These are phyloP conservation scores for Engystomops pustulosus DNA, from an alignment of 2,113 vertebrate genomes.

Conservation along the genomic window DNA sequence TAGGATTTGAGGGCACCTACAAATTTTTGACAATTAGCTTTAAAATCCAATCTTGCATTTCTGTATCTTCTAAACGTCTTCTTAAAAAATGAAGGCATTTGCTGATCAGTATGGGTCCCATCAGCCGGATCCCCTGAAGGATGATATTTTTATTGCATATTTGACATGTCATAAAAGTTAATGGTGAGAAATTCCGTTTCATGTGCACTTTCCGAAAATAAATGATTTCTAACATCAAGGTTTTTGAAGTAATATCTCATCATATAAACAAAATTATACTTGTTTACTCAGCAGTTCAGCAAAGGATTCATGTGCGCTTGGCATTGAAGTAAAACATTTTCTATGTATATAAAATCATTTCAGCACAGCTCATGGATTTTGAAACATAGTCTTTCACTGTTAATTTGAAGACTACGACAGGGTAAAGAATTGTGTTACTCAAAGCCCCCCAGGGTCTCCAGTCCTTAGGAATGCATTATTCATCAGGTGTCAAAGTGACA, in stretches of 20 bases:
- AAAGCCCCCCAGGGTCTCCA: conserved; percentile 31
- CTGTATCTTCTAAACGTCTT: not conserved
- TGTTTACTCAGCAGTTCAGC: not conserved
- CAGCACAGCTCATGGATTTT: conserved; percentile 32
- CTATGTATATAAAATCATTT: conserved; percentile 41
- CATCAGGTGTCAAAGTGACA: conserved; percentile 58
- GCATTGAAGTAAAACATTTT: conserved; percentile 13
- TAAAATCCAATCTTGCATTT: too few relatives aligned
- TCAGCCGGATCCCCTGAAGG: not conserved
- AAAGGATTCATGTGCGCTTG: not conserved
- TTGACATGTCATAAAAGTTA: not conserved
- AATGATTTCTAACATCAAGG: not conserved
- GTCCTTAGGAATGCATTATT: conserved; percentile 57
- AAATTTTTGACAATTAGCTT: too few relatives aligned
- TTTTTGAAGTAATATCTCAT: not conserved
- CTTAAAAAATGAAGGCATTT: not conserved
- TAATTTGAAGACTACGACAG: conserved; percentile 41
- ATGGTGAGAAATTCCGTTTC: not conserved
- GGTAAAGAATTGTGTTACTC: conserved; percentile 43
- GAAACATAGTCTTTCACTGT: conserved; percentile 36
- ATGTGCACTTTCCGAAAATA: not conserved
- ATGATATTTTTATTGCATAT: not conserved
- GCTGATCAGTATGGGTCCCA: not conserved
- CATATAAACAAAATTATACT: conserved; percentile 11
- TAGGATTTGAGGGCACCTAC: too few relatives aligned